A percentile compares a stretch with the other conserved stretches of the same genome.
phyloP scores from a whole-genome alignment of 2,113 vertebrate genomes.

The Daboia siamensis region DNA sequence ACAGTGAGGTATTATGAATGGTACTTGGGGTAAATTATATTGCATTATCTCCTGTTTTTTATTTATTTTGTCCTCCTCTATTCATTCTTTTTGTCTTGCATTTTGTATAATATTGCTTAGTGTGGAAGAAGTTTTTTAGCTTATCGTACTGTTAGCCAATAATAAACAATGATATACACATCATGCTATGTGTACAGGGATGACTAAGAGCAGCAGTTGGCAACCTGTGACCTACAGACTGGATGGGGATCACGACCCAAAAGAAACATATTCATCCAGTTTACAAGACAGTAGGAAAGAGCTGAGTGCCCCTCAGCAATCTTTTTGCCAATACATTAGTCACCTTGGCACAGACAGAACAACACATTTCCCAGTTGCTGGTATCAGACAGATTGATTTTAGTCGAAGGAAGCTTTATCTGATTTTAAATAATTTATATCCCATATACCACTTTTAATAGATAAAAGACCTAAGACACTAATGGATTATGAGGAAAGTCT shows the following conservation, averaged over 20 bases:
- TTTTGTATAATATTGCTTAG: not conserved
- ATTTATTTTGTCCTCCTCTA: not conserved
- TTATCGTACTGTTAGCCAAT: too few relatives aligned
- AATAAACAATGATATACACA: too few relatives aligned
- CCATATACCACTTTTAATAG: not conserved
- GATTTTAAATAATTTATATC: not conserved
- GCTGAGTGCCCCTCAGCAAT: not conserved
- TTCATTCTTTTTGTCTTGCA: not conserved
- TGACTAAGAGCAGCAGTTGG: not conserved
- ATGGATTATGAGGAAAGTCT: not conserved
- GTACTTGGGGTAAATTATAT: too few relatives aligned
- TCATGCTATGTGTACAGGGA: not conserved
- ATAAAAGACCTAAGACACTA: not conserved
- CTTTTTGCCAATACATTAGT: not conserved
- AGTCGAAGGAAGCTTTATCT: not conserved
- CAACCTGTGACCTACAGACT: not conserved
- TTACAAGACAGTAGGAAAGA: not conserved
- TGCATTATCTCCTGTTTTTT: not conserved
- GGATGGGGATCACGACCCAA: not conserved
- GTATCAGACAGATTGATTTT: not conserved
- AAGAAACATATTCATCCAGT: not conserved
- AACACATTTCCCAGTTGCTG: not conserved
- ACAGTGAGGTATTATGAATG: too few relatives aligned
- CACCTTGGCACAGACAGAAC: not conserved
- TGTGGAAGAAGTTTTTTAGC: not conserved